phyloP scores from a whole-genome alignment of 2,888 invertebrate species.

The Drosophila anomalata region DNA sequence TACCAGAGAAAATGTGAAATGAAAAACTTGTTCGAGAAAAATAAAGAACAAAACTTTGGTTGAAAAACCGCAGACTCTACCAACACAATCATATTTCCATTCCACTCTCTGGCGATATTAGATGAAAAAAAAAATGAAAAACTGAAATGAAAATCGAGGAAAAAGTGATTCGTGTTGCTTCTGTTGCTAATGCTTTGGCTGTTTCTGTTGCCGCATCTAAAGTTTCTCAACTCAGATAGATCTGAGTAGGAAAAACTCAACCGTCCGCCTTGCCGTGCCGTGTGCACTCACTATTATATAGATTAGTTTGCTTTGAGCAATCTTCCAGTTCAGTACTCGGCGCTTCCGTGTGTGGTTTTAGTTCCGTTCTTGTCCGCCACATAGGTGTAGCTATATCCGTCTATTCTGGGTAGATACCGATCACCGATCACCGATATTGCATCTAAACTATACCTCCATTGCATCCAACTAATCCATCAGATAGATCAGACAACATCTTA shows the following conservation, averaged over 20 bases:
- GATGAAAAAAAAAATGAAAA: conserved; percentile 52
- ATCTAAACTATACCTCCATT: conserved; percentile 1
- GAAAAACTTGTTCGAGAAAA: conserved; percentile 34
- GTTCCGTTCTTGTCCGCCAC: conserved; percentile 47
- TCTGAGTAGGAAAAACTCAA: conserved; percentile 52
- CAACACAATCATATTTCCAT: conserved; percentile 68
- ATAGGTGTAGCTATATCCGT: conserved; percentile 15
- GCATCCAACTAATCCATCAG: conserved; percentile 28
- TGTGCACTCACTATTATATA: conserved; percentile 79
- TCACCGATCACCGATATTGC: conserved; percentile 50
- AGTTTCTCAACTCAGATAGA: conserved; percentile 67
- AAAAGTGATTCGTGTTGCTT: conserved; percentile 40
- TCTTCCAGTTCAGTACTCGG: conserved; percentile 79
- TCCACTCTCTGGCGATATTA: conserved; percentile 74
- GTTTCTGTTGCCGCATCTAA: conserved; percentile 64
- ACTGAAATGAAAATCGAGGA: conserved; percentile 36
- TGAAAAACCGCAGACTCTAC: conserved; percentile 45
- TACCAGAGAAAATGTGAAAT: conserved; percentile 8
- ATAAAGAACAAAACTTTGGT: conserved; percentile 8
- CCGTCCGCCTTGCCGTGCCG: conserved; percentile 51
- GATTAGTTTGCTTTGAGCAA: conserved; percentile 80
- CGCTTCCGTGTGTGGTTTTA: conserved; percentile 67
- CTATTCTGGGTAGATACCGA: conserved; percentile 3
- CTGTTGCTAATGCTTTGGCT: not conserved
- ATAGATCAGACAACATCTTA: conserved; percentile 15